A percentile compares a stretch with the other conserved stretches of the same genome.
phyloP scores from a whole-genome alignment of 2,888 invertebrate species.

The Ormia ochracea region DNA sequence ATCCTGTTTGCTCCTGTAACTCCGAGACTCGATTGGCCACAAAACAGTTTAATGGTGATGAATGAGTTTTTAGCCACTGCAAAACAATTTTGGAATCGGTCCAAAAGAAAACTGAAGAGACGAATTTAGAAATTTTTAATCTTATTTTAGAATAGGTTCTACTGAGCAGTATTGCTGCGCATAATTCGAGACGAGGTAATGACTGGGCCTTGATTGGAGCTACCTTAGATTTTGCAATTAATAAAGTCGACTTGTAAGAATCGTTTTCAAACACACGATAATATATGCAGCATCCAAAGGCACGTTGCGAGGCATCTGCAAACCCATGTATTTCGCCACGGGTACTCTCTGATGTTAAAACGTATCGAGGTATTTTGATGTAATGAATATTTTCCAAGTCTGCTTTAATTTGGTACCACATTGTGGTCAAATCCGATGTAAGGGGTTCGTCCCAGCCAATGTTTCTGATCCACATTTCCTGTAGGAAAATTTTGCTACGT shows the following conservation, averaged over 20 bases:
- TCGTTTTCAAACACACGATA: background rate
- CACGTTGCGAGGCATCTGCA: slow-evolving; percentile 18
- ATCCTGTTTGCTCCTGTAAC: slow-evolving; percentile 36
- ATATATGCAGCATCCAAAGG: slow-evolving; percentile 50
- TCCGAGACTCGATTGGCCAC: no score
- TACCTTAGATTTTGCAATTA: slow-evolving; percentile 60
- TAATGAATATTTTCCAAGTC: no score
- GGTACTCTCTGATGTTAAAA: background rate
- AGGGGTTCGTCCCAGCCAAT: no score
- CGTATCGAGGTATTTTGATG: slow-evolving; percentile 31
- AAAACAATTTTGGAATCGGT: slow-evolving; percentile 17
- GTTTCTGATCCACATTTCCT: no score
- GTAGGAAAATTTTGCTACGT: slow-evolving; percentile 55
- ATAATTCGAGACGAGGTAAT: slow-evolving; percentile 57
- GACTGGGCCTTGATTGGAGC: slow-evolving; percentile 57
- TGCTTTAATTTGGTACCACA: no score
- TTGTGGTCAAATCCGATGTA: no score
- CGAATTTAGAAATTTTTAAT: background rate
- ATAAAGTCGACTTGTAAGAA: slow-evolving; percentile 9
- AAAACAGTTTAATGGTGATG: slow-evolving; percentile 52
- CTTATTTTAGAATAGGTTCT: slow-evolving; percentile 29
- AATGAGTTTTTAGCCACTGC: slow-evolving; percentile 10
- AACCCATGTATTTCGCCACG: slow-evolving; percentile 50
- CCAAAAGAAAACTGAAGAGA: slow-evolving; percentile 23
- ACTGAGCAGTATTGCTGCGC: slow-evolving; percentile 52